These are phyloP conservation scores for Xestobium rufovillosum DNA, from an alignment of 2,888 invertebrate genomes.

Conservation along the genomic window DNA sequence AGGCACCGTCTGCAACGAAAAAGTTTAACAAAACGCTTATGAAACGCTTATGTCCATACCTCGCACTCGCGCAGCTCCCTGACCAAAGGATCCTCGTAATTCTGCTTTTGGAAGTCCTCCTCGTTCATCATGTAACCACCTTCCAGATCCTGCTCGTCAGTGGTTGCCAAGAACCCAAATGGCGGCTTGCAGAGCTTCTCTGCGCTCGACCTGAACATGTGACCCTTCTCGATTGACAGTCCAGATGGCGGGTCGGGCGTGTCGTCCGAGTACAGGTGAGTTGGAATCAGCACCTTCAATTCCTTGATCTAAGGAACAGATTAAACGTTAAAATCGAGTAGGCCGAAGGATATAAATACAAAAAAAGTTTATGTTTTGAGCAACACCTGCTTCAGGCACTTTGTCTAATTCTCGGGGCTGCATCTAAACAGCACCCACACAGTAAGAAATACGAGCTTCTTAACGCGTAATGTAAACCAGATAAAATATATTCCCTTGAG, in stretches of 20 bases:
- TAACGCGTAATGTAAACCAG: too few species aligned
- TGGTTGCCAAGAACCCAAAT: slow-evolving; percentile 38
- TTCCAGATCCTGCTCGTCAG: slow-evolving; percentile 42
- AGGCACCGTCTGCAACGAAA: slow-evolving; percentile 56
- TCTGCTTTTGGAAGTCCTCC: slow-evolving; percentile 52
- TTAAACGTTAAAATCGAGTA: neutral
- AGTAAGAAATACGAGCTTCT: too few species aligned
- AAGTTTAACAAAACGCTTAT: slow-evolving; percentile 12
- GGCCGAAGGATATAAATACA: neutral
- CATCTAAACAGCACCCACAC: too few species aligned
- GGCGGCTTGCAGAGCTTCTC: slow-evolving; percentile 44
- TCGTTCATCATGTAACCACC: slow-evolving; percentile 52
- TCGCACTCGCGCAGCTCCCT: slow-evolving; percentile 51
- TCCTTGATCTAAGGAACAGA: slow-evolving; percentile 35
- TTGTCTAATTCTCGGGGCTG: too few species aligned
- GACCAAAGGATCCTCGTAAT: slow-evolving; percentile 56
- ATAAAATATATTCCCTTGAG: too few species aligned
- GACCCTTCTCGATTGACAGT: slow-evolving; percentile 44
- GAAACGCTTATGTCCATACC: slow-evolving; percentile 40
- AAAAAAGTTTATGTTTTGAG: neutral
- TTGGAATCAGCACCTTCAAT: slow-evolving; percentile 38
- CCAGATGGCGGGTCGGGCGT: slow-evolving; percentile 40
- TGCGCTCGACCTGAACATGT: slow-evolving; percentile 36
- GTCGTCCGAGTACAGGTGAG: slow-evolving; percentile 39
- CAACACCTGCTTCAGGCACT: too few species aligned